A percentile compares a stretch with the other conserved stretches of the same genome.
phyloP scores from a whole-genome alignment of 2,797 vertebrate species.

The Macrochelys suwanniensis region DNA sequence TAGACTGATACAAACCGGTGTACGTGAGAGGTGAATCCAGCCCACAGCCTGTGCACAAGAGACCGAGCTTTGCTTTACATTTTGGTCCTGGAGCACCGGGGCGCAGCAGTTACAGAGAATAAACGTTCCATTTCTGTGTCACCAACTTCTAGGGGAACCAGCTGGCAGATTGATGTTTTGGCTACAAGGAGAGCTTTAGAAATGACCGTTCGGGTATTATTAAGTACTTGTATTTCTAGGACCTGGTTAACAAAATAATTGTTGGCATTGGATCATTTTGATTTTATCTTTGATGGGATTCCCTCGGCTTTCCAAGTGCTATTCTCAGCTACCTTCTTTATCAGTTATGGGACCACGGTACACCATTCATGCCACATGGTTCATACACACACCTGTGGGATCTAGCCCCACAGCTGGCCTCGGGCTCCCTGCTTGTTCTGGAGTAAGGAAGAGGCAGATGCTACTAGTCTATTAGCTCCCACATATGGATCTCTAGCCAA shows the following conservation, averaged over 20 bases:
- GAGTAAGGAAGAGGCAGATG: neutral
- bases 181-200: neutral
- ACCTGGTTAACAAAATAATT: neutral
- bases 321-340: neutral
- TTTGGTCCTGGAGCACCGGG: constrained; percentile 48
- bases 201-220: neutral
- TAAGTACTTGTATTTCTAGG: constrained; percentile 5
- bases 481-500: neutral
- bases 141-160: constrained; percentile 15
- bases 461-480: neutral
- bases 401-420: neutral
- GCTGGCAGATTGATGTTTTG: constrained; percentile 36
- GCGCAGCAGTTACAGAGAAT: constrained; percentile 51
- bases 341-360: rapidly evolving
- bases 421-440: neutral
- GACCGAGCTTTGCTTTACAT: constrained; percentile 54
- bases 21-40: constrained; percentile 54
- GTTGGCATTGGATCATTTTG: neutral
- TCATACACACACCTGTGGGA: neutral
- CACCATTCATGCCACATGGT: neutral
- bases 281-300: neutral
- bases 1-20: neutral
- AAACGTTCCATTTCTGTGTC: constrained; percentile 37
- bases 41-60: neutral
- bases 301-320: neutral